Percentiles rank a stretch among this genome's conserved stretches.
phyloP scores from a whole-genome alignment of 2,888 invertebrate species.

The Drosophila ezoana region DNA sequence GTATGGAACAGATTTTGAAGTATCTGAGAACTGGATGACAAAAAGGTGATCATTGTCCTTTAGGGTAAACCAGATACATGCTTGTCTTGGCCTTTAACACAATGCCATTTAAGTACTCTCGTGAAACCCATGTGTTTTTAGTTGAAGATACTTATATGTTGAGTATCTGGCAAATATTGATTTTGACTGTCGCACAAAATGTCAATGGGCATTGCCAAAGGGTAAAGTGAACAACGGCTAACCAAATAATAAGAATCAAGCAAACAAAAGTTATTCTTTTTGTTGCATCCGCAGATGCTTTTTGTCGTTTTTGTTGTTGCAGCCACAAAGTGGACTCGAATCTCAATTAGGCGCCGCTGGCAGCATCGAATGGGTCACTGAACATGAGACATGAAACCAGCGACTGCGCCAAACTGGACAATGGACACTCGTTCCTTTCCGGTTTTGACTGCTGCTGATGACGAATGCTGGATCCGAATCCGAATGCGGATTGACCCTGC shows the following conservation, averaged over 20 bases:
- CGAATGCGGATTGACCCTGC: conserved; percentile 59
- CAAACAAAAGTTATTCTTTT: conserved; percentile 29
- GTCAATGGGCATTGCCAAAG: conserved; percentile 37
- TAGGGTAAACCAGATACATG: not conserved
- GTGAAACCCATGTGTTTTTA: not conserved
- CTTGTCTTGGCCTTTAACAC: not conserved
- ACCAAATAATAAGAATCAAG: conserved; percentile 29
- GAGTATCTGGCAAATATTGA: conserved; percentile 61
- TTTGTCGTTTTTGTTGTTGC: conserved; percentile 23
- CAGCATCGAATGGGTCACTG: conserved; percentile 59
- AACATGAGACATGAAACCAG: conserved; percentile 32
- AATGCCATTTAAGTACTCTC: not conserved
- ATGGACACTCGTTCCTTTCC: conserved; percentile 20
- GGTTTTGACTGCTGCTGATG: conserved; percentile 28
- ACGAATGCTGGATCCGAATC: conserved; percentile 36
- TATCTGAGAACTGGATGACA: not conserved
- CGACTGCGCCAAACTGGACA: conserved; percentile 18
- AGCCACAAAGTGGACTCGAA: conserved; percentile 66
- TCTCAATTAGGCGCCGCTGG: conserved; percentile 69
- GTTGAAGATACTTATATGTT: not conserved
- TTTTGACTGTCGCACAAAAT: conserved; percentile 43
- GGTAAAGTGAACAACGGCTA: conserved; percentile 42
- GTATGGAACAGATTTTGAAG: not conserved
- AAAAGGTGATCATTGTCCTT: not conserved
- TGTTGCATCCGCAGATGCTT: conserved; percentile 4